Base-by-base conservation (phyloP, 2,888 invertebrate genomes). In the Lasius platythorax region DNA sequence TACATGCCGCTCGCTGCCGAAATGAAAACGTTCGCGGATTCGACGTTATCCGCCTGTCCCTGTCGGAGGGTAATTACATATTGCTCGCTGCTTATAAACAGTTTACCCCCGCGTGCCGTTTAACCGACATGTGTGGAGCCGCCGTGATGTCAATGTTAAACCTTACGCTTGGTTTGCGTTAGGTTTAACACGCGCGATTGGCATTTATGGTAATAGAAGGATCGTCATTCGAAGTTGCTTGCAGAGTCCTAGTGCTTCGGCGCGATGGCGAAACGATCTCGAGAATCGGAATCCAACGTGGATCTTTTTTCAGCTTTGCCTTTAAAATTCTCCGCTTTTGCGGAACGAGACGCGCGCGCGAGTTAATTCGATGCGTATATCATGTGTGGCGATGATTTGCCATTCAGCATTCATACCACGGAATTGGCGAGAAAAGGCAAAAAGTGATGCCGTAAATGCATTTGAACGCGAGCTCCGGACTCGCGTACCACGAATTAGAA, bases 401-500 rank as follows among this genome's bases (percentile, higher is more conserved):
- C 58, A 79, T 79, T 72, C 72, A 79, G 33, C 58, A 18, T 8
- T 64, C 64, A 75, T 76, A 33, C 15, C 83, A n/a, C 2, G 85
- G 85, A 88, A 89, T 87, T 86, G 83, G 79, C 73, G 85, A 75
- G 67, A 86, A 81, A 78, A 66, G 75, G 75, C 83, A 90, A 90
- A 88, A 85, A 88, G 82, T 67, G 86, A 89, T 90, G 89, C 88
- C 88, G 88, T 85, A 87, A 90, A 89, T 89, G 88, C 89, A 92
- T 92, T 91, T 88, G 91, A 91, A 92, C 91, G 87, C 81, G 86
- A 87, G 82, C 83, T 79, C 87, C 85, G 75, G 82, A 82, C 75
- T 75, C 85, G 87, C 88, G 90, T 87, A 89, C 89, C 89, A 89
- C 90, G 72, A 72, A 91, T 91, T 91, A 92, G 92, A 93, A 93